Evolutionary conservation across 2,888 invertebrate species (phyloP).

Genomic region (Dugesia japonica): DNA sequence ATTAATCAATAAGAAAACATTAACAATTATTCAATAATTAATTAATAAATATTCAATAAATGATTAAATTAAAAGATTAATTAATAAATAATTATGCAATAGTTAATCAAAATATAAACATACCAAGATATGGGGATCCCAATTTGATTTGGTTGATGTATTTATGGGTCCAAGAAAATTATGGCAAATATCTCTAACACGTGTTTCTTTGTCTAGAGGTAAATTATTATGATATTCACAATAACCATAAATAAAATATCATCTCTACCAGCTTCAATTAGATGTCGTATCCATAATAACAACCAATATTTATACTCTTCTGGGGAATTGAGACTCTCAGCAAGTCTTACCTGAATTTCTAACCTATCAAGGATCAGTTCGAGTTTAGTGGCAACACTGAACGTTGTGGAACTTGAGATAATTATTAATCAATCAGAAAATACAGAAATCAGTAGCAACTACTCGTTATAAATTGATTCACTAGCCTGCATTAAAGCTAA

Average conservation of each 20-base stretch:
- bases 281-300: neutral
- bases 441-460: neutral
- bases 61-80: too few relatives aligned
- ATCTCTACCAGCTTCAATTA: conserved; percentile 31
- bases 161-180: conserved; percentile 27
- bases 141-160: conserved; percentile 22
- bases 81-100: too few relatives aligned
- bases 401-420: neutral
- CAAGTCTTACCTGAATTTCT: conserved; percentile 21
- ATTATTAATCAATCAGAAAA: neutral
- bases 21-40: too few relatives aligned
- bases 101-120: too few relatives aligned
- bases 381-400: neutral
- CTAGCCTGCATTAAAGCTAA: neutral
- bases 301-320: conserved; percentile 27
- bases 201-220: conserved; percentile 23
- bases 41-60: too few relatives aligned
- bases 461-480: neutral
- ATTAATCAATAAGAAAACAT: too few relatives aligned
- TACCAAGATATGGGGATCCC: conserved; percentile 22
- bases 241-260: too few relatives aligned
- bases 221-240: too few relatives aligned
- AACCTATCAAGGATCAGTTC: conserved; percentile 21
- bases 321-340: conserved; percentile 14
- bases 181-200: conserved; percentile 25